Evolutionary conservation across 2,888 invertebrate genomes (phyloP).

Genomic region (Heterodera filipjevi): DNA sequence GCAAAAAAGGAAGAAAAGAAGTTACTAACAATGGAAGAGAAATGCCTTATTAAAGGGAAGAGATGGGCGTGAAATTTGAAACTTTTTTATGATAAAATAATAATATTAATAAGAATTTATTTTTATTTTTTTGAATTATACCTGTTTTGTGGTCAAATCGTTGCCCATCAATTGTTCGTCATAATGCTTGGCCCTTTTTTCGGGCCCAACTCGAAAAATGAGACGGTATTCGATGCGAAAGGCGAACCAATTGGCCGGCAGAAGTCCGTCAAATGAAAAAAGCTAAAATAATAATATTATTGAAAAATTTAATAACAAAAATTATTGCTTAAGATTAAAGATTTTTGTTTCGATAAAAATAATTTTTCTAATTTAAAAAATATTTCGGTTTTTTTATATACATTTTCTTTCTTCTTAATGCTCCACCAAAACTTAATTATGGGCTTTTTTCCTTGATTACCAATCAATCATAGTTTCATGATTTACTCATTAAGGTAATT

Average conservation of each 20-base stretch:
- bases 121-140: constrained; percentile 25
- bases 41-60: background rate
- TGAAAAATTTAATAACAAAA: constrained; percentile 5
- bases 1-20: too few relatives aligned
- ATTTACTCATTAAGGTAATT: too few relatives aligned
- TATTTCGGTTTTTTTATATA: constrained; percentile 15
- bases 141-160: constrained; percentile 42
- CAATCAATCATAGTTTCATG: background rate
- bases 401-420: background rate
- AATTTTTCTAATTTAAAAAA: background rate
- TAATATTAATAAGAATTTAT: background rate
- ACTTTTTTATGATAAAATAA: background rate
- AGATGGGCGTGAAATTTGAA: background rate
- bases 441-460: background rate
- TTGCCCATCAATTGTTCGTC: background rate
- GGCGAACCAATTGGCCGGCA: constrained; percentile 60
- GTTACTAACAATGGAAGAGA: background rate
- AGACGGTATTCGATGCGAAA: constrained; percentile 62
- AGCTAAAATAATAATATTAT: constrained; percentile 50
- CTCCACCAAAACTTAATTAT: background rate
- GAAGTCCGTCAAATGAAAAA: constrained; percentile 61
- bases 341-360: constrained; percentile 23
- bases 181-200: background rate
- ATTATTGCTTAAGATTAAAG: too few relatives aligned
- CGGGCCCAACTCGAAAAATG: constrained; percentile 39